Percentiles rank a stretch among this genome's conserved stretches.
Evolutionary conservation across 2,888 invertebrate species (phyloP).

Genomic region (Sinelater perroti): DNA sequence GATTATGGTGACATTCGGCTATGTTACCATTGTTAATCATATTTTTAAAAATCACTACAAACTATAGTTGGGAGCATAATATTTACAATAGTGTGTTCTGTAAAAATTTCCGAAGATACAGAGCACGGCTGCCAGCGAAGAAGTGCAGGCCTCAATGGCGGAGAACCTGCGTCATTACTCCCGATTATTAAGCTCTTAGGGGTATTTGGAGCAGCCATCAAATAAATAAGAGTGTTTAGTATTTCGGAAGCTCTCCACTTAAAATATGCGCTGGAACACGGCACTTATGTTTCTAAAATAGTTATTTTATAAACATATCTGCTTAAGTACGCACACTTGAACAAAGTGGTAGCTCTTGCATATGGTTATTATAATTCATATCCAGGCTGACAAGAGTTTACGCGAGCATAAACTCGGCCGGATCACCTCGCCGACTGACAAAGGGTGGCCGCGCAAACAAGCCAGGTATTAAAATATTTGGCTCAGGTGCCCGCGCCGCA

Average conservation of each 20-base stretch:
- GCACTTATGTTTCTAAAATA: conserved; percentile 50
- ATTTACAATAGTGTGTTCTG: too few relatives aligned
- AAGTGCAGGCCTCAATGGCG: neutral
- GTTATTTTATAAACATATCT: conserved; percentile 52
- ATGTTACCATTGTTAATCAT: too few relatives aligned
- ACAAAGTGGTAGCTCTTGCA: conserved; percentile 48
- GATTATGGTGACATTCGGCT: too few relatives aligned
- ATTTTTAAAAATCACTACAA: too few relatives aligned
- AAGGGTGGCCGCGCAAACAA: conserved; percentile 30
- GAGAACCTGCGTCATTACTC: conserved; percentile 4
- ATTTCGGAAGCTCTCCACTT: conserved; percentile 43
- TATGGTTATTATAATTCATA: conserved; percentile 50
- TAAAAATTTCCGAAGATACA: too few relatives aligned
- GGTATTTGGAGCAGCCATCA: conserved; percentile 23
- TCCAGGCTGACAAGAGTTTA: conserved; percentile 38
- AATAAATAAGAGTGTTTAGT: conserved; percentile 33
- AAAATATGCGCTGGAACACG: conserved; percentile 40
- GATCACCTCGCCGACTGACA: conserved; percentile 42
- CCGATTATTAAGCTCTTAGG: conserved; percentile 15
- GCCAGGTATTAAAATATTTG: conserved; percentile 32
- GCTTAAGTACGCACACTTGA: conserved; percentile 49
- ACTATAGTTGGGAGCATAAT: too few relatives aligned
- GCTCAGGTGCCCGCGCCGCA: conserved; percentile 20
- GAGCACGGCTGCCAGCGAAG: too few relatives aligned
- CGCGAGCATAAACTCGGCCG: conserved; percentile 32